Conservation (phyloP, 1,140 invertebrate genomes). For the Lethrus apterus region DNA sequence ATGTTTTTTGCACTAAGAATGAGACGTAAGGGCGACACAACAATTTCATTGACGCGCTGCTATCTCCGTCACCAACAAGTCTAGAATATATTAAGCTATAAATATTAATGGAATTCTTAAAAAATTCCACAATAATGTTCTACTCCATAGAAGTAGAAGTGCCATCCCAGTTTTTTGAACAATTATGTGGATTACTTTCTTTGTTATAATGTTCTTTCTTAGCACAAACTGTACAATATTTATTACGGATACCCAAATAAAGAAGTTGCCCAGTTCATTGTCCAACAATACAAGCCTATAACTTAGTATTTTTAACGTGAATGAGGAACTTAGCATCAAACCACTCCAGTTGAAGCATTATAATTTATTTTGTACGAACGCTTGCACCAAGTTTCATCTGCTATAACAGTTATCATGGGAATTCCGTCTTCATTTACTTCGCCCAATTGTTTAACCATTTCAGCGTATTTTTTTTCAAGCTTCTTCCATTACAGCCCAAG, state of each 20-base stretch:
- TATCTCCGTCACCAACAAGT: conserved; percentile 41
- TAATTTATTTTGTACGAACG: conserved; percentile 31
- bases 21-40: too few species aligned
- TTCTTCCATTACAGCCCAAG: conserved; percentile 25
- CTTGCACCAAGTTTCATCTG: conserved; percentile 33
- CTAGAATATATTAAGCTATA: conserved; percentile 35
- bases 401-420: conserved; percentile 31
- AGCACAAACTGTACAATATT: conserved; percentile 35
- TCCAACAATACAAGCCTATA: conserved; percentile 17
- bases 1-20: too few species aligned
- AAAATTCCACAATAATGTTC: conserved; percentile 37
- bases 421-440: conserved; percentile 31
- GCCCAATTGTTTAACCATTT: conserved; percentile 24
- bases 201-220: conserved; percentile 3
- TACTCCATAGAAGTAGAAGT: conserved; percentile 38
- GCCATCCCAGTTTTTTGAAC: conserved; percentile 28
- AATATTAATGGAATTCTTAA: conserved; percentile 29
- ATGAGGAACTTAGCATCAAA: conserved; percentile 30
- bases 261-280: conserved; percentile 15
- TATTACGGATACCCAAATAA: conserved; percentile 35
- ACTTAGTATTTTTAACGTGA: neutral
- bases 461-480: conserved; percentile 26
- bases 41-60: conserved; percentile 31
- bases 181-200: conserved; percentile 11
- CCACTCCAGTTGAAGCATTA: conserved; percentile 28